These are phyloP conservation scores for Siderastrea siderea DNA, from an alignment of 92 coral and sea anemone genomes.

Conservation along the genomic window DNA sequence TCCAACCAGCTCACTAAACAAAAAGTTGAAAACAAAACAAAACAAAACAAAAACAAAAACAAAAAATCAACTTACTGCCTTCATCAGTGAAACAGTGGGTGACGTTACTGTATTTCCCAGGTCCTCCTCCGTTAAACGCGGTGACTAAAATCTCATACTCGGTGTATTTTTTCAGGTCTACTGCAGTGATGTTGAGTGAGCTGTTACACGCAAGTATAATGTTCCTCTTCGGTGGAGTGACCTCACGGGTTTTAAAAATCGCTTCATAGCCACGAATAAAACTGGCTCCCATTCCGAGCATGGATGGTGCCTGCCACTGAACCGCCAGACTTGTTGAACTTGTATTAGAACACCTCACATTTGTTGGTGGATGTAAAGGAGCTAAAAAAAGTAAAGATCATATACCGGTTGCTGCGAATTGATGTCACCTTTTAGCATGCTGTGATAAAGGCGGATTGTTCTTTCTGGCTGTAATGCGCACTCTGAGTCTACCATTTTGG, in stretches of 20 bases:
- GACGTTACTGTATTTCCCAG: conserved; percentile 49
- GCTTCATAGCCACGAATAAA: conserved; percentile 12
- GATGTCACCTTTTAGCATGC: no score
- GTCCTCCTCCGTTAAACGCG: conserved; percentile 25
- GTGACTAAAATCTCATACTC: conserved; percentile 47
- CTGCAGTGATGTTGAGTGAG: neutral
- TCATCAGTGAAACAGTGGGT: conserved; percentile 46
- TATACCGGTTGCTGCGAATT: no score
- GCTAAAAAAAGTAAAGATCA: neutral
- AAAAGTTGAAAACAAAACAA: neutral
- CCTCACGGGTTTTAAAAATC: neutral
- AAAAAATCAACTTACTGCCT: conserved; percentile 39
- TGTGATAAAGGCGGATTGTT: no score
- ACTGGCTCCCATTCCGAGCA: neutral
- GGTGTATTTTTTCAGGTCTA: conserved; percentile 33
- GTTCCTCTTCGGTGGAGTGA: neutral
- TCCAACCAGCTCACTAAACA: no score
- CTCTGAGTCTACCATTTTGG: no score
- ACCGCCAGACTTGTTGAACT: conserved; percentile 5
- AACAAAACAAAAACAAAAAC: neutral
- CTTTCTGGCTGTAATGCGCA: no score
- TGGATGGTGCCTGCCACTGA: conserved; percentile 2
- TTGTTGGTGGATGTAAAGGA: neutral
- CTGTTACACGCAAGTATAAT: neutral
- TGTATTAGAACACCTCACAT: conserved; percentile 4